Evolutionary conservation across 1,140 invertebrate species (phyloP).

Genomic region (Megalonaias nervosa): DNA sequence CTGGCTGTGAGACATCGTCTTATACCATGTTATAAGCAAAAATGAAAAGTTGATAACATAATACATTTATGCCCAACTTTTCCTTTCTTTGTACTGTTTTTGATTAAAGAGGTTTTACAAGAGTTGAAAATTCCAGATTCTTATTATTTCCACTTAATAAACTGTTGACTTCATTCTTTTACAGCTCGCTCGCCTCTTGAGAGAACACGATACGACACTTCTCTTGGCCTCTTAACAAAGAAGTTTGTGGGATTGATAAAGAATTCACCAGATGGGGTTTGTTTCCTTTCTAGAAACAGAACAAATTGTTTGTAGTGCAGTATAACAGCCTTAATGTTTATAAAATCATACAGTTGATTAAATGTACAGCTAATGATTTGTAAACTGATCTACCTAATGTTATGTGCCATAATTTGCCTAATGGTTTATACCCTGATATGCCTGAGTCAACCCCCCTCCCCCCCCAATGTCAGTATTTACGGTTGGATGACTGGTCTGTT

Average conservation of each 20-base stretch:
- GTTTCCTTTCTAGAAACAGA: slow-evolving; percentile 64
- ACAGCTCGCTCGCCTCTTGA: slow-evolving; percentile 66
- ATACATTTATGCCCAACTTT: neutral
- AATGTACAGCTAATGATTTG: neutral
- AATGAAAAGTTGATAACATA: neutral
- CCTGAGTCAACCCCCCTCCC: too few species aligned
- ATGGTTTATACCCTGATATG: too few species aligned
- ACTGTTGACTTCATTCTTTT: slow-evolving; percentile 41
- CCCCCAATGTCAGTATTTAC: too few species aligned
- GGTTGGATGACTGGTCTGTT: too few species aligned
- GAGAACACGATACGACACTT: slow-evolving; percentile 69
- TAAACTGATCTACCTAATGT: too few species aligned
- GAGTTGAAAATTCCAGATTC: neutral
- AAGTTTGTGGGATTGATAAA: slow-evolving; percentile 95
- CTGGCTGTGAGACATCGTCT: neutral
- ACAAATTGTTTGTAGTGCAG: neutral
- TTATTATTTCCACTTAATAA: neutral
- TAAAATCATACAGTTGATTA: neutral
- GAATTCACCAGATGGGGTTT: slow-evolving; percentile 93
- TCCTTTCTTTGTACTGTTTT: neutral
- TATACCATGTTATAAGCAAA: neutral
- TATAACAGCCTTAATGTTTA: neutral
- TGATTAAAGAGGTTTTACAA: neutral
- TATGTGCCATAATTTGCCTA: too few species aligned
- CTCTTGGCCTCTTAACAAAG: slow-evolving; percentile 92